These are phyloP conservation scores for Lynx canadensis DNA, from an alignment of 2,113 vertebrate species.

Conservation along the genomic window DNA sequence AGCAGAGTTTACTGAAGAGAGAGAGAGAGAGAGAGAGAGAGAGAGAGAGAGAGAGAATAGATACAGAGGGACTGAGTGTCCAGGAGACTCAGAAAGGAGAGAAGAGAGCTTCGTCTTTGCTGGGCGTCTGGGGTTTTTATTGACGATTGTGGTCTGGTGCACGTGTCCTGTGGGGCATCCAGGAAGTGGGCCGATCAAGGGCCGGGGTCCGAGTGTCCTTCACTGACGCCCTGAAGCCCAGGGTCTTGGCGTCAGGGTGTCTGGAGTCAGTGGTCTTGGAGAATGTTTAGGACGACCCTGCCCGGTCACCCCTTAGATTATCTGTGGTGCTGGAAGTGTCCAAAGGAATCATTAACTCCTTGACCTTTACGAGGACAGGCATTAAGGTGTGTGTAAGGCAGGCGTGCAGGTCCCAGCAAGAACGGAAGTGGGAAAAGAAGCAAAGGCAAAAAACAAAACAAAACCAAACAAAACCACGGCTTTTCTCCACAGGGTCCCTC, in stretches of 20 bases:
- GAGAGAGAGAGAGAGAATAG: background rate
- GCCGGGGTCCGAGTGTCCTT: background rate
- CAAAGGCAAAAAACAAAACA: background rate
- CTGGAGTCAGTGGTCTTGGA: background rate
- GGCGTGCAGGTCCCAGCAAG: background rate
- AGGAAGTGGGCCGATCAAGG: background rate
- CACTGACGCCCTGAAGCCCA: background rate
- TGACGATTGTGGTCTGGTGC: background rate
- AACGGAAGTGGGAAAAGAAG: background rate
- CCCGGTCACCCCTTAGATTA: background rate
- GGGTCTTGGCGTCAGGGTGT: background rate
- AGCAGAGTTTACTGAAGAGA: background rate
- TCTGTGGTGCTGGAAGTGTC: background rate
- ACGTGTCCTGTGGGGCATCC: background rate
- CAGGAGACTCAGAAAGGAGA: background rate
- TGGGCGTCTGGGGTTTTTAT: background rate
- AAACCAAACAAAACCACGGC: no score
- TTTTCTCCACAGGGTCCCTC: background rate
- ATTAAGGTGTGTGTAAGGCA: background rate
- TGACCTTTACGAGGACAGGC: background rate
- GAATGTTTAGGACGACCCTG: background rate
- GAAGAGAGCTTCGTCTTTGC: background rate
- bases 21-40: background rate
- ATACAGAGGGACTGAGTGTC: background rate
- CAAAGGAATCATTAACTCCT: background rate